Evolutionary conservation across 2,888 invertebrate species (phyloP), one percentile per base, ranked within the genome.

Genomic region (Dicyrtoma fusca): DNA sequence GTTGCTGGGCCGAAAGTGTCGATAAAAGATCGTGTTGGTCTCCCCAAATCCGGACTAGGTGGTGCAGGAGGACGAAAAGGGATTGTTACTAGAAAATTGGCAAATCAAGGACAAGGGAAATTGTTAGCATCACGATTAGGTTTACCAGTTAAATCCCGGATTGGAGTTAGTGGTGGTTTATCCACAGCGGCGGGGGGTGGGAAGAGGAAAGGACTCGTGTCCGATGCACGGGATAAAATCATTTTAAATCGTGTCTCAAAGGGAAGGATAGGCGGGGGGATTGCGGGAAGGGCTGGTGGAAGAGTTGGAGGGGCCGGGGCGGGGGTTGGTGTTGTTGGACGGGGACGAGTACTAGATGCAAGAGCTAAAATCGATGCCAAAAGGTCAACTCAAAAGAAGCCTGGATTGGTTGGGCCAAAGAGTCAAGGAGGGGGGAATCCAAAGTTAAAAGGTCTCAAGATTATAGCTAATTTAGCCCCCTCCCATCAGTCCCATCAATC

Each of bases 221-320:
- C 72, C 8, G 80, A 80, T 72, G 80, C 80, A 2, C 47, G 80
- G 57, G 77, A 79, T 23, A 80, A 80, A 57, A 80, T 80, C 3
- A 79, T 79, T 51, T 69, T 80, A 19, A 79, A 77, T 63, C 73
- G 79, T n/a, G 76, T 79, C 13, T 72, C 76, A 8, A 74, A 74
- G n/a, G 80, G 80, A 8, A 62, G 80, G 42, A 75, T 79, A 65
- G 19, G 51, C 10, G 45, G 44, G 23, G 57, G 64, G 13, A 47
- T 26, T 11, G 23, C n/a, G 10, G 64, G 45, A 47, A 26, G 26
- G n/a, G 11, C 23, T n/a, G 42, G 51, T 5, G 55, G 45, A 47
- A 26, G 26, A n/a, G 11, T 13, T n/a, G 42, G 51, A 1, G 55
- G 34, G 3, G 34, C 34, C 8, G 34, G 34, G 8, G 19, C 57